Evolutionary conservation across 1,140 invertebrate species (phyloP).

Genomic region (Bombus impatiens): DNA sequence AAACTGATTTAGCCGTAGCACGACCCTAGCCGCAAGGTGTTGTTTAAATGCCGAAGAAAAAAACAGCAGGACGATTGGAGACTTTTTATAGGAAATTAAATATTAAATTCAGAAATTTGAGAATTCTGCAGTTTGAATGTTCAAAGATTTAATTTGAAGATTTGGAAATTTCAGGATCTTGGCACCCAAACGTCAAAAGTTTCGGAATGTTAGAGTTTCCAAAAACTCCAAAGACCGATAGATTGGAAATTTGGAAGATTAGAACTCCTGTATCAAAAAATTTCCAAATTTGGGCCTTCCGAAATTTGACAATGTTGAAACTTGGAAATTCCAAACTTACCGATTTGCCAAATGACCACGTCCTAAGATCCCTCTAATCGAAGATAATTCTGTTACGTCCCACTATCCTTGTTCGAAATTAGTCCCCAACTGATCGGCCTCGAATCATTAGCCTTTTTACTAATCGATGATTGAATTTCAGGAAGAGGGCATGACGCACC

Average conservation of each 20-base stretch:
- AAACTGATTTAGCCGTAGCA: neutral
- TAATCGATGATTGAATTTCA: constrained; percentile 62
- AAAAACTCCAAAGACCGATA: neutral
- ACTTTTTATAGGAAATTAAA: too few relatives aligned
- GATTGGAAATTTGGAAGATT: neutral
- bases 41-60: neutral
- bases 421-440: too few relatives aligned
- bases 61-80: too few relatives aligned
- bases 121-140: neutral
- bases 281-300: neutral
- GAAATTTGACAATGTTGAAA: neutral
- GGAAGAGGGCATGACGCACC: constrained; percentile 82
- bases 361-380: neutral
- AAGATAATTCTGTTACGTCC: neutral
- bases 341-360: neutral
- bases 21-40: neutral
- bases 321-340: neutral
- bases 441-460: neutral
- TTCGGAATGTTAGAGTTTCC: too few relatives aligned
- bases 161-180: too few relatives aligned
- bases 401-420: neutral
- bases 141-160: too few relatives aligned
- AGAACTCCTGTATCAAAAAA: neutral
- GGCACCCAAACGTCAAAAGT: too few relatives aligned
- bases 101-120: neutral